Evolutionary conservation across 2,888 invertebrate genomes (phyloP).

Genomic region (Prosapia bicincta): DNA sequence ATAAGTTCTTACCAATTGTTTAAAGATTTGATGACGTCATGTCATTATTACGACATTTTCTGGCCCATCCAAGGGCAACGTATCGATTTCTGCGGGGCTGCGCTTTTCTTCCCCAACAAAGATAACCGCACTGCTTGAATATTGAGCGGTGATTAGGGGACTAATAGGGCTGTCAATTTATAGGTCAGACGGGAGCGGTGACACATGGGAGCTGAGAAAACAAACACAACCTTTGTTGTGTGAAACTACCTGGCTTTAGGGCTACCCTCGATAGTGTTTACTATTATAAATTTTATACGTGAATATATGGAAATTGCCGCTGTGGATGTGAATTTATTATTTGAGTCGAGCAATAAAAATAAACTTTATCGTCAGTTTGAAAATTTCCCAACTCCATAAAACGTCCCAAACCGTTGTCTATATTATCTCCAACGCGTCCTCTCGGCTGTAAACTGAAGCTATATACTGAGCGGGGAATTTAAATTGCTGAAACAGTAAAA

Average conservation of each 20-base stretch:
- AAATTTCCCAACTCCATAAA: too few species aligned
- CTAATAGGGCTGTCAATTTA: slow-evolving; percentile 21
- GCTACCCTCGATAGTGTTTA: neutral
- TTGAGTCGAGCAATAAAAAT: too few species aligned
- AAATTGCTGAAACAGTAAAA: too few species aligned
- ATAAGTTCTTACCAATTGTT: too few species aligned
- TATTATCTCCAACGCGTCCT: too few species aligned
- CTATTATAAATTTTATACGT: neutral
- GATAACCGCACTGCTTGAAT: slow-evolving; percentile 26
- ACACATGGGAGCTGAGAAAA: neutral
- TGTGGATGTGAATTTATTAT: neutral
- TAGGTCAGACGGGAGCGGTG: neutral
- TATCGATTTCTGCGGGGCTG: slow-evolving; percentile 14
- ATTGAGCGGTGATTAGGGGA: slow-evolving; percentile 18
- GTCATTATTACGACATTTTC: too few species aligned
- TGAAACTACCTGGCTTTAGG: neutral
- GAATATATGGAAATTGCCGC: neutral
- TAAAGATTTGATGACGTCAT: too few species aligned
- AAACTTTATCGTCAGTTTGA: too few species aligned
- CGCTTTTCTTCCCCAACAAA: slow-evolving; percentile 14
- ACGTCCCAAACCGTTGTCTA: too few species aligned
- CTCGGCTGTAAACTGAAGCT: too few species aligned
- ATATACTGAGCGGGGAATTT: too few species aligned
- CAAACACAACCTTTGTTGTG: neutral
- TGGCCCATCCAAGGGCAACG: neutral